Base-by-base conservation (phyloP, 2,888 invertebrate species). In the Lobophora halterata region DNA sequence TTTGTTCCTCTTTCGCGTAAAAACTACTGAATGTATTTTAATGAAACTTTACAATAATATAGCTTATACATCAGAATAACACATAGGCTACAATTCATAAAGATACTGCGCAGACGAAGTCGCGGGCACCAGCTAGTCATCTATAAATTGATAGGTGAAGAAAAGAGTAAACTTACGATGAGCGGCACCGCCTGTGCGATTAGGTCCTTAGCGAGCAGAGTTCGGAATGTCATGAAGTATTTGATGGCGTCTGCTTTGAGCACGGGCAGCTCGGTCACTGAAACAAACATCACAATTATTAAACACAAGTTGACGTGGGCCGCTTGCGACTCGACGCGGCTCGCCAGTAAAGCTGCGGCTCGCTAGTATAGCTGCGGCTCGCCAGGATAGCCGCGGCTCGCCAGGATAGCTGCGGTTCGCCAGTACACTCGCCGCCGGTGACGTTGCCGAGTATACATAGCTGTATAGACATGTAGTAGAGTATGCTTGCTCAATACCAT, bases 211-310 rank as follows among this genome's bases (percentile, higher is more conserved):
- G 97, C 95, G 46, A 99, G 88, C 57, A 98, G 91, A 38, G 95
- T 95, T 40, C 99, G 91, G 82, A 99, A 99, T 3, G 96, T 96
- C 93, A 99, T 97, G 5, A 99, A 80, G 71, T 97, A 99, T 73
- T 99, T 99, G 33, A 99, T 92, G 2, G 97, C 95, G 73, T 98
- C 99, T 0, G 99, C 98, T 74, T 98, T 98, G 14, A 99, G 79
- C 1, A 99, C 97, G 0, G 98, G 97, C 43, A 93, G 80, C 55
- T 94, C 93, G 64, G 95, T 93, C 4, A 97, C 97, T 97, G 83
- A 66, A 57, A 8, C 5, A 12, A 90, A 89, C 50, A 14, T 9
- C 9, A 7, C 8, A n/a, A 3, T 11, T 6, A 10, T 11, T 5
- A n/a, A 12, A 6, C 0, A 25, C 25, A 1, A n/a, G n/a, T n/a